Base-by-base conservation (phyloP, 2,797 vertebrate genomes). In the Chromis chromis region DNA sequence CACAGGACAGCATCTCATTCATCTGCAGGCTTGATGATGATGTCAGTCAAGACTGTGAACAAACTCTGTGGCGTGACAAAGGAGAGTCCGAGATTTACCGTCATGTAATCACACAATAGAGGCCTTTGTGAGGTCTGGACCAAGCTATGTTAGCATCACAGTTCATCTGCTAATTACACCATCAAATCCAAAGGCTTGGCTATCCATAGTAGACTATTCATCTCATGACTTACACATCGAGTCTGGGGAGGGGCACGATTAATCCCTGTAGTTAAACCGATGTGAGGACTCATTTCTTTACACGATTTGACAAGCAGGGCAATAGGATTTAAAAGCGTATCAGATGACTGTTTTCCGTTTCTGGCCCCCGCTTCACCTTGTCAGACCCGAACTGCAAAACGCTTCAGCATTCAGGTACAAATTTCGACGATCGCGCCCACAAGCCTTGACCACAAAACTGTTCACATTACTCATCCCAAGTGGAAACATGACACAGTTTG, bases 201-300 rank as follows among this genome's bases (percentile, higher is more conserved):
- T 40, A 40, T 75, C 72, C 75, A 78, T 60, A 59, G 75, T 63
- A 7, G 77, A 28, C 63, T 60, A 72, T 81, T 89, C 81, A 85
- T 84, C 86, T 88, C 89, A 83, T 89, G 85, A 89, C 76, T 88
- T 87, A 62, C 87, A 86, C 70, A 78, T 77, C 2, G 55, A 76
- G 70, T 79, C 66, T 60, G 46, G 40, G 65, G 50, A 27, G 62
- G 71, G 52, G 42, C 40, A 58, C 25, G 33, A 81, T 84, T 90
- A 90, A 91, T 88, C 85, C 85, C 88, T 62, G 64, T 54, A 66
- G 83, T 79, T 90, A 81, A 89, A 87, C 77, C 77, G 2, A 56
- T 36, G 70, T 87, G 88, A 91, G 56, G 81, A 82, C 85, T 89
- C 59, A 82, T 89, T 92, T 89, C 89, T 85, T 89, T 63, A 91